Conservation (phyloP, 2,113 vertebrate species). For the Ptilonorhynchus violaceus region DNA sequence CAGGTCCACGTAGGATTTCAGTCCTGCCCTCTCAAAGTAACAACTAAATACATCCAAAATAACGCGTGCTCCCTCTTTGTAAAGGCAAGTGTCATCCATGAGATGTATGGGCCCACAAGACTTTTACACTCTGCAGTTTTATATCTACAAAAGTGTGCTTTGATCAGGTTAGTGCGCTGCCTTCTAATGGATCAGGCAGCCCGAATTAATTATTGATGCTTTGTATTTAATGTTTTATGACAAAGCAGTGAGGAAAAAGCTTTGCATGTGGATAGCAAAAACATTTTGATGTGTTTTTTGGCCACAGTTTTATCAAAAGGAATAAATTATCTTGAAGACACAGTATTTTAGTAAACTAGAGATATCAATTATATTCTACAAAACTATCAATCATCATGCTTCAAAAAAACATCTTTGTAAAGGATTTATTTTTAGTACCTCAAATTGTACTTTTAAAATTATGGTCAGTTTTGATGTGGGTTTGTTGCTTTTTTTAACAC, state of each 20-base stretch:
- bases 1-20: neutral
- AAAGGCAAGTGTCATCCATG: neutral
- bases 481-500: neutral
- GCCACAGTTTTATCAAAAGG: neutral
- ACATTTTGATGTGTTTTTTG: neutral
- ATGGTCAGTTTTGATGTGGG: neutral
- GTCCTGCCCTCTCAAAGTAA: neutral
- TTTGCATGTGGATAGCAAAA: conserved; percentile 4
- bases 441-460: neutral
- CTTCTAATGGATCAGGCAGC: conserved; percentile 36
- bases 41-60: neutral
- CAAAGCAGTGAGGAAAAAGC: conserved; percentile 7
- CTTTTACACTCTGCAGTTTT: neutral
- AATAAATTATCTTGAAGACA: neutral
- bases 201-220: conserved; percentile 65
- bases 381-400: neutral
- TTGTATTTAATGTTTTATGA: conserved; percentile 54
- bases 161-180: conserved; percentile 37
- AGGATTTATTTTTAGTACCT: neutral
- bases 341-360: neutral
- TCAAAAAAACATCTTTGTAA: neutral
- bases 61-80: neutral
- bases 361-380: neutral
- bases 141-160: neutral
- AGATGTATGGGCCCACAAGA: neutral